Evolutionary conservation across 2,113 vertebrate species (phyloP), one percentile per base, ranked within the genome.

Genomic region (Megaceryle torquata): DNA sequence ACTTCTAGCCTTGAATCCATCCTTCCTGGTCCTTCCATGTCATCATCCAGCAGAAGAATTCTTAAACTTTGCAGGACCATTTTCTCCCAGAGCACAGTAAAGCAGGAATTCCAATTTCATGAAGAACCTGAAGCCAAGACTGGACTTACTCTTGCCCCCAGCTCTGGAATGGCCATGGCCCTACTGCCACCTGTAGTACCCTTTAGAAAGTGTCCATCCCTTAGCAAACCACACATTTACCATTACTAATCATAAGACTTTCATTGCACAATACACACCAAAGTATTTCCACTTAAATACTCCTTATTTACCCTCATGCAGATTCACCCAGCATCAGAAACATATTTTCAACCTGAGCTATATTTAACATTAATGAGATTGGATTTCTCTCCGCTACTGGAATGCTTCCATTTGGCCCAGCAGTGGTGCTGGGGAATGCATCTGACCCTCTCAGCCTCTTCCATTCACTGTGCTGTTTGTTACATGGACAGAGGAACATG

Each of bases 121-220:
- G 31, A 64, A 65, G 65, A 15, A 33, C 11, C 24, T 15, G 17
- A 56, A 16, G 28, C 16, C 57, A 26, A 70, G 35, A 59, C 33
- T 0, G 0, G 31, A 21, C 15, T 51, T 64, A 41, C 28, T 26
- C 43, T 82, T 82, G 33, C 15, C 7, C 10, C 37, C 37, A 41
- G 11, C 33, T 41, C 24, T 41, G 44, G 65, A 48, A 37, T 20
- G 18, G 14, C 39, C 54, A 15, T 10, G n/a, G 59, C 17, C 24
- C 20, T 24, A 35, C 16, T 0, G 1, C 28, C 0, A 0, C 11
- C 51, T 64, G 13, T 29, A 44, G 9, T 29, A 31, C 39, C 39
- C n/a, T 65, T 43, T 35, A 46, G 29, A 48, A 60, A 54, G n/a
- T 25, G 44, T 16, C 65, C n/a, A 41, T 24, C n/a, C 46, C 25